phyloP scores from a whole-genome alignment of 2,113 vertebrate genomes.

The Heloderma charlesbogerti region DNA sequence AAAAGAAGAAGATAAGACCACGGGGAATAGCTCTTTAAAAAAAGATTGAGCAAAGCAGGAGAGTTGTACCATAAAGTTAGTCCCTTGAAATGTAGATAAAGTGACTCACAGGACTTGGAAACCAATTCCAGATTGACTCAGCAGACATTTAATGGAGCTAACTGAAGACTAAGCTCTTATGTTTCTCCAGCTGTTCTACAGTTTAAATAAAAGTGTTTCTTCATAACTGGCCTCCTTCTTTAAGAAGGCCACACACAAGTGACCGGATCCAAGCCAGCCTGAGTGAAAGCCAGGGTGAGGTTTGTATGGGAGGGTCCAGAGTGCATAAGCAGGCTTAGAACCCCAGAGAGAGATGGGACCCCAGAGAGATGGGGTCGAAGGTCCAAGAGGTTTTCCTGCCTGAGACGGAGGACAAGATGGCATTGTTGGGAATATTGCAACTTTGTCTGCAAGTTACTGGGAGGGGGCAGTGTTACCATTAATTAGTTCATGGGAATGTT shows the following conservation, averaged over 20 bases:
- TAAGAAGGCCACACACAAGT: neutral
- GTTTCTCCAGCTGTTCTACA: neutral
- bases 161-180: neutral
- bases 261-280: neutral
- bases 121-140: neutral
- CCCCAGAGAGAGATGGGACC: neutral
- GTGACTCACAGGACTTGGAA: neutral
- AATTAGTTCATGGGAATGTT: no score
- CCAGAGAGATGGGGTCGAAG: neutral
- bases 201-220: neutral
- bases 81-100: neutral
- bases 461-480: no score
- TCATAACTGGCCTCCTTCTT: neutral
- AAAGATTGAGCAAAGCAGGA: neutral
- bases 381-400: no score
- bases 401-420: no score
- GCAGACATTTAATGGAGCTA: neutral
- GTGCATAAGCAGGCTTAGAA: neutral
- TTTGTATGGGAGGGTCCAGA: neutral
- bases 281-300: neutral
- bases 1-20: neutral
- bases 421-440: no score
- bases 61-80: neutral
- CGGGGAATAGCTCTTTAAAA: no score
- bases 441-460: no score